These are phyloP conservation scores for Phytoseiulus persimilis DNA, from an alignment of 2,888 invertebrate genomes.

Conservation along the genomic window DNA sequence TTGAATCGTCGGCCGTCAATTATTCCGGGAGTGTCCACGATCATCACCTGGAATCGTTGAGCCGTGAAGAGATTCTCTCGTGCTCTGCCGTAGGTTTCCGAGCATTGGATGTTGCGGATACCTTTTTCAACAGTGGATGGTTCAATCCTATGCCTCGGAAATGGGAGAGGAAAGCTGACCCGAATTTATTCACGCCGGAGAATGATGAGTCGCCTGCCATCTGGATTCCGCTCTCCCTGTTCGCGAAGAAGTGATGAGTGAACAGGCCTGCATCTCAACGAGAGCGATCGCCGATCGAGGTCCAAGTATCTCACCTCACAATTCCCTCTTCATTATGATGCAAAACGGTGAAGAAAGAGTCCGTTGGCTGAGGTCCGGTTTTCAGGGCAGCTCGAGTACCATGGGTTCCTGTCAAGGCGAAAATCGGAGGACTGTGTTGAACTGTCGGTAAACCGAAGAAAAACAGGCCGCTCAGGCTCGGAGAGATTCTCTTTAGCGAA, in stretches of 20 bases:
- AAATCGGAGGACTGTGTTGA: neutral
- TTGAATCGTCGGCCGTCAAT: slow-evolving; percentile 75
- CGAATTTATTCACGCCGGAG: slow-evolving; percentile 85
- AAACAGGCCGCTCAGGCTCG: neutral
- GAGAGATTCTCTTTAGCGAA: neutral
- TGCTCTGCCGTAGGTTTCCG: too few species aligned
- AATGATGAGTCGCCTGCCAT: slow-evolving; percentile 90
- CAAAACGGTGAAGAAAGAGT: slow-evolving; percentile 55
- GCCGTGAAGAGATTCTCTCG: neutral
- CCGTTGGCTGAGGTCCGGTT: slow-evolving; percentile 77
- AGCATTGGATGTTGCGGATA: slow-evolving; percentile 49
- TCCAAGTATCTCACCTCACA: neutral
- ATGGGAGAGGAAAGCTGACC: slow-evolving; percentile 76
- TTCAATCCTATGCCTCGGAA: slow-evolving; percentile 71
- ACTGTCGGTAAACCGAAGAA: too few species aligned
- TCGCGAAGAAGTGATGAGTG: neutral
- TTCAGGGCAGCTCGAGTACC: slow-evolving; percentile 62
- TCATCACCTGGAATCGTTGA: slow-evolving; percentile 65
- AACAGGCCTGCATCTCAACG: neutral
- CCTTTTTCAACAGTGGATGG: slow-evolving; percentile 77
- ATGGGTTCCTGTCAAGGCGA: slow-evolving; percentile 41
- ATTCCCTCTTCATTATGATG: slow-evolving; percentile 70
- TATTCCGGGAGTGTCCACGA: slow-evolving; percentile 92
- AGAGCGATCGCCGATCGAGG: neutral
- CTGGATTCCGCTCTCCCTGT: slow-evolving; percentile 65